Evolutionary conservation across 2,888 invertebrate species (phyloP).

Genomic region (Metellina segmentata): DNA sequence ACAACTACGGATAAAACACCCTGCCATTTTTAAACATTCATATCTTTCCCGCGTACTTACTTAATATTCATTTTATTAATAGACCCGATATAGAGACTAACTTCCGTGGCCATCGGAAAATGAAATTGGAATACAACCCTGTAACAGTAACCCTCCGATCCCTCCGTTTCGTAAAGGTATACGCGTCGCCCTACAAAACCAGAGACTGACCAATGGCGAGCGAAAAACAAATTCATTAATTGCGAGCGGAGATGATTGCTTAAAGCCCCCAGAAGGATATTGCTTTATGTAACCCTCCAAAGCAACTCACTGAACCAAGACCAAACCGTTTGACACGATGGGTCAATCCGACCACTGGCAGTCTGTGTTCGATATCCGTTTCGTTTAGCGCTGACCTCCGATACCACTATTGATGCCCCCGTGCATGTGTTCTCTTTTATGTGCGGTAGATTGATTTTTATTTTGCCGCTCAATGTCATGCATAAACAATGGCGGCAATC

Average conservation of each 20-base stretch:
- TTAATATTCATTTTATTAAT: constrained; percentile 26
- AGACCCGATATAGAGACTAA: constrained; percentile 2
- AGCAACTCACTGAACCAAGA: constrained; percentile 60
- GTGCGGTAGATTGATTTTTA: constrained; percentile 48
- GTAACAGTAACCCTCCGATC: constrained; percentile 63
- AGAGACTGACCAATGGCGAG: constrained; percentile 12
- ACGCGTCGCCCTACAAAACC: constrained; percentile 21
- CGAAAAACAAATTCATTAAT: constrained; percentile 56
- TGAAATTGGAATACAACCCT: constrained; percentile 38
- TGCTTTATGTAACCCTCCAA: constrained; percentile 59
- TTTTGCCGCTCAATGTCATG: constrained; percentile 65
- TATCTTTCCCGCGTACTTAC: too few relatives aligned
- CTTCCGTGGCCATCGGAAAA: constrained; percentile 8
- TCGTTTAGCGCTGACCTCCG: constrained; percentile 63
- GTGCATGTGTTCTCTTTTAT: constrained; percentile 42
- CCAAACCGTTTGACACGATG: constrained; percentile 73
- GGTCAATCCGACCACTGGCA: constrained; percentile 51
- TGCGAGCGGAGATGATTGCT: constrained; percentile 66
- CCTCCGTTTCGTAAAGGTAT: constrained; percentile 49
- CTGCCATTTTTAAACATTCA: too few relatives aligned
- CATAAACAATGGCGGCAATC: constrained; percentile 49
- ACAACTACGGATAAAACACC: too few relatives aligned
- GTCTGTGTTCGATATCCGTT: constrained; percentile 61
- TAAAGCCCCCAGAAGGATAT: constrained; percentile 62
- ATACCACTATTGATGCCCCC: constrained; percentile 54